Evolutionary conservation across 2,113 vertebrate species (phyloP).

Genomic region (Casuarius casuarius): DNA sequence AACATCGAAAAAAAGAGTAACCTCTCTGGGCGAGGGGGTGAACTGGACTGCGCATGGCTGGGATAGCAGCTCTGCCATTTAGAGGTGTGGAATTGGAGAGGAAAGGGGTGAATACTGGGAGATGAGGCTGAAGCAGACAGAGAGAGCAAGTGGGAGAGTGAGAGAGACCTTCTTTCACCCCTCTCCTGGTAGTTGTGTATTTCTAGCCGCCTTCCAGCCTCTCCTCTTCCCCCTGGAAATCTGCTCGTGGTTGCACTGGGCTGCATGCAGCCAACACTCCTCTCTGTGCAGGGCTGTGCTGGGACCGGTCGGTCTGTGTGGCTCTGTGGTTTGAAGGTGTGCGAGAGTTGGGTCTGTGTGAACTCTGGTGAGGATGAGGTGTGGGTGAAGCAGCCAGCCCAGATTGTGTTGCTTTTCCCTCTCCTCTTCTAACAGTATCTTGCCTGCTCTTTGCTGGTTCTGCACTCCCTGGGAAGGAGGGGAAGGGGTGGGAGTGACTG

Average conservation of each 20-base stretch:
- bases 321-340: constrained; percentile 44
- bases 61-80: background rate
- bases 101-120: background rate
- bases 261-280: background rate
- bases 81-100: background rate
- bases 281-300: background rate
- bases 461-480: constrained; percentile 14
- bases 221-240: constrained; percentile 9
- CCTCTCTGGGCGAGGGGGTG: background rate
- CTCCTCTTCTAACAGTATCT: constrained; percentile 65
- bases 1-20: background rate
- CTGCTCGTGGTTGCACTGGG: background rate
- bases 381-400: constrained; percentile 46
- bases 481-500: constrained; percentile 52
- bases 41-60: background rate
- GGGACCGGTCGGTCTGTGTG: background rate
- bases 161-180: constrained; percentile 21
- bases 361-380: constrained; percentile 41
- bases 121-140: constrained; percentile 27
- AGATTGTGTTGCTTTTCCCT: constrained; percentile 22
- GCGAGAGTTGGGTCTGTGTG: constrained; percentile 34
- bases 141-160: background rate
- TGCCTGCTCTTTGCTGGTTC: constrained; percentile 54
- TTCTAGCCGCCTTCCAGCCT: constrained; percentile 45
- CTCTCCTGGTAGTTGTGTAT: constrained; percentile 17